phyloP scores from a whole-genome alignment of 2,888 invertebrate genomes.

The Ophion costatus region DNA sequence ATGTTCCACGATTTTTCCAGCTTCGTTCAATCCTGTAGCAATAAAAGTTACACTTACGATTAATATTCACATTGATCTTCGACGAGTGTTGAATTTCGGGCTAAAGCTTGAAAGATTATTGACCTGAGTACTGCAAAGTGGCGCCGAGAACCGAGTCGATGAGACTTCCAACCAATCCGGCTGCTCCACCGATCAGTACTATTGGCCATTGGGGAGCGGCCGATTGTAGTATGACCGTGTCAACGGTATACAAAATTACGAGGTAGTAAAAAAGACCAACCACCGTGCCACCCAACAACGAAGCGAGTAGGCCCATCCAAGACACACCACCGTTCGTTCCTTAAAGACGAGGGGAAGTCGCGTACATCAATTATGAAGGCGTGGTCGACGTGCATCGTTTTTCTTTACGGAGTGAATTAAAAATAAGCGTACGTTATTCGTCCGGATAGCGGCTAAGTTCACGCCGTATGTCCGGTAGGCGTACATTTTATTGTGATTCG shows the following conservation, averaged over 20 bases:
- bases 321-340: conserved; percentile 96
- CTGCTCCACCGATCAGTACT: conserved; percentile 88
- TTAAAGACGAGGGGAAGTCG: conserved; percentile 72
- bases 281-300: conserved; percentile 88
- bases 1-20: conserved; percentile 89
- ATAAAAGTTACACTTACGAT: conserved; percentile 37
- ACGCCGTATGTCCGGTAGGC: no score
- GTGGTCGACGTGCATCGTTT: no score
- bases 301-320: conserved; percentile 86
- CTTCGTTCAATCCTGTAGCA: conserved; percentile 87
- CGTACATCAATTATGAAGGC: no score
- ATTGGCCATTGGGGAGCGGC: conserved; percentile 92
- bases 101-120: conserved; percentile 38
- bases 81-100: neutral
- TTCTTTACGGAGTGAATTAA: no score
- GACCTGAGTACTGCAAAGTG: conserved; percentile 93
- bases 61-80: neutral
- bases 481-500: no score
- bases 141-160: conserved; percentile 94
- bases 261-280: conserved; percentile 91
- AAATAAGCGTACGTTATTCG: no score
- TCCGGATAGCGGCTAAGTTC: no score
- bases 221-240: conserved; percentile 85
- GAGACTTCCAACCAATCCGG: conserved; percentile 92
- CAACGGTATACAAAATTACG: conserved; percentile 87